Conservation (phyloP, 92 coral and sea anemone genomes). For the Palythoa grandis region DNA sequence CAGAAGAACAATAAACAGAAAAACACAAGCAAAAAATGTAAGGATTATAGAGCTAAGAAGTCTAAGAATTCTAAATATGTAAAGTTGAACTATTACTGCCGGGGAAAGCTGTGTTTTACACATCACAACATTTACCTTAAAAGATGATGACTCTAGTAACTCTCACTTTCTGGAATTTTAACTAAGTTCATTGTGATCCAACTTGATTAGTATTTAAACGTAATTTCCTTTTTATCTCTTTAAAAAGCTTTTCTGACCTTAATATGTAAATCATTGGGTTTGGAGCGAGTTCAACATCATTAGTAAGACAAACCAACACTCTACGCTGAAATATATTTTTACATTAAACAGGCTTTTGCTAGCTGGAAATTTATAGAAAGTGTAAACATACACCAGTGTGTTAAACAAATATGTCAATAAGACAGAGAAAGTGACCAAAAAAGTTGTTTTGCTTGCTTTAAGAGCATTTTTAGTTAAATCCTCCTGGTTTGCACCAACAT, state of each 20-base stretch:
- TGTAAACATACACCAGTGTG: neutral
- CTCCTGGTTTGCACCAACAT: neutral
- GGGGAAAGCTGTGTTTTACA: too few relatives aligned
- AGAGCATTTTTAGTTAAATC: neutral
- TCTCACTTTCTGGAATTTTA: too few relatives aligned
- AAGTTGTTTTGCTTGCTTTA: neutral
- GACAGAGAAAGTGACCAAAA: constrained; percentile 3
- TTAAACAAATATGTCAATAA: neutral
- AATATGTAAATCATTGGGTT: constrained; percentile 5
- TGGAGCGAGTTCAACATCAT: constrained; percentile 12
- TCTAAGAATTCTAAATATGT: too few relatives aligned
- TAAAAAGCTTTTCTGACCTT: neutral
- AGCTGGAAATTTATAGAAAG: neutral
- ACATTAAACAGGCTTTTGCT: neutral
- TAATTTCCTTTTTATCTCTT: neutral
- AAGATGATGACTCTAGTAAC: too few relatives aligned
- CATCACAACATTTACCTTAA: too few relatives aligned
- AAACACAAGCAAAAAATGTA: too few relatives aligned
- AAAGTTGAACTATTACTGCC: too few relatives aligned
- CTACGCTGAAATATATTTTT: constrained; percentile 6
- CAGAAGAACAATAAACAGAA: too few relatives aligned
- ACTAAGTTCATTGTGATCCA: neutral
- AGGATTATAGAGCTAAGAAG: too few relatives aligned
- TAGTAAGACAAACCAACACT: neutral
- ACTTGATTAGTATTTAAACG: neutral